Percentiles rank a stretch among this genome's conserved stretches.
Conservation (phyloP, 2,113 vertebrate species). For the Nansenia antarctica region DNA sequence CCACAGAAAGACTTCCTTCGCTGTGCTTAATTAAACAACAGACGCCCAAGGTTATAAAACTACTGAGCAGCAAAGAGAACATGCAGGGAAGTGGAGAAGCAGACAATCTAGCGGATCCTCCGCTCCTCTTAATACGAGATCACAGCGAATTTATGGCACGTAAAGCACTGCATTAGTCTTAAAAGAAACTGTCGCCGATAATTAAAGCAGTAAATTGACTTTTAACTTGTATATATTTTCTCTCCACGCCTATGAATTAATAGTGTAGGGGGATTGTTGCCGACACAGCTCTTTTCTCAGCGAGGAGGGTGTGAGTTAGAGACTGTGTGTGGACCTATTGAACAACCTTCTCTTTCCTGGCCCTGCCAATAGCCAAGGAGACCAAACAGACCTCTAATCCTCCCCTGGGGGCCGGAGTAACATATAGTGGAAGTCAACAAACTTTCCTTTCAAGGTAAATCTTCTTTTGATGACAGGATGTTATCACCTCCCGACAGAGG, state of each 20-base stretch:
- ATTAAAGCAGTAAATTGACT: conserved; percentile 32
- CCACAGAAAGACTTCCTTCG: neutral
- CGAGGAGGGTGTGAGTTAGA: neutral
- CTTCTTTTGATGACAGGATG: conserved; percentile 32
- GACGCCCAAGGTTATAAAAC: conserved; percentile 25
- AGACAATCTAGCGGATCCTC: conserved; percentile 22
- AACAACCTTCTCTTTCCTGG: neutral
- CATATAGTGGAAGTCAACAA: conserved; percentile 22
- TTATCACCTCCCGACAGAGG: conserved; percentile 29
- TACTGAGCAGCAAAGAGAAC: conserved; percentile 29
- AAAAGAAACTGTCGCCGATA: conserved; percentile 28
- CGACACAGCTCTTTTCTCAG: neutral
- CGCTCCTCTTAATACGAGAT: neutral
- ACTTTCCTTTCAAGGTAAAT: neutral
- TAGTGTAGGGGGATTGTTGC: neutral
- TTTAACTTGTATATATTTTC: conserved; percentile 8
- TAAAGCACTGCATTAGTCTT: conserved; percentile 18
- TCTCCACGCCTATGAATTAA: conserved; percentile 1
- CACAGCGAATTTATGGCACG: conserved; percentile 19
- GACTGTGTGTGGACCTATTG: conserved; percentile 2
- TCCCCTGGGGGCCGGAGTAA: conserved; percentile 30
- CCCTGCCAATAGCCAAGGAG: neutral
- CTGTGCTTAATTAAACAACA: conserved; percentile 29
- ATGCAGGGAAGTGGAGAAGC: neutral
- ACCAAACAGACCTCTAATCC: conserved; percentile 38